These are phyloP conservation scores for Metalampra italica DNA, from an alignment of 2,888 invertebrate genomes.

Conservation along the genomic window DNA sequence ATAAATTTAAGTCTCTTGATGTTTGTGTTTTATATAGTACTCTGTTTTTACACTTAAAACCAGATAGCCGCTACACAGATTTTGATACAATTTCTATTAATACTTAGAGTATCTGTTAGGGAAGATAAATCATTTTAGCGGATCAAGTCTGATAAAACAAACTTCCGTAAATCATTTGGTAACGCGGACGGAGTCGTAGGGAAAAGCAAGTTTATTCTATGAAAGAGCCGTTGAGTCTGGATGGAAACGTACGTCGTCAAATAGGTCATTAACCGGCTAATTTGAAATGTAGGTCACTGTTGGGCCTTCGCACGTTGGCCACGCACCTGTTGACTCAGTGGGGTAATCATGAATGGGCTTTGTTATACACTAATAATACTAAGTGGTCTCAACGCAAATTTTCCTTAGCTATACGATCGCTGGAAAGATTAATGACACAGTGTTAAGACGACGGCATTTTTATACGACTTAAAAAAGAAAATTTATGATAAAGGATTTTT, in stretches of 20 bases:
- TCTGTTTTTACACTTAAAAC: too few species aligned
- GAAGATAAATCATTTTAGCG: too few species aligned
- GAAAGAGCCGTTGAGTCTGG: not conserved
- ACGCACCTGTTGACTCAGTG: constrained; percentile 8
- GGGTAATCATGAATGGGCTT: constrained; percentile 3
- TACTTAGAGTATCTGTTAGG: too few species aligned
- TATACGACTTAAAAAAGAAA: not conserved
- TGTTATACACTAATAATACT: not conserved
- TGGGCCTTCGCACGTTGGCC: not conserved
- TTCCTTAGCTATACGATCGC: not conserved
- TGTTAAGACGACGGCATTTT: not conserved
- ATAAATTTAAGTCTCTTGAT: too few species aligned
- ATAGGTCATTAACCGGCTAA: constrained; percentile 5
- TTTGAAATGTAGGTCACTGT: constrained; percentile 7
- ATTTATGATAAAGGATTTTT: too few species aligned
- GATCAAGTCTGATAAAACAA: too few species aligned
- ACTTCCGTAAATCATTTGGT: too few species aligned
- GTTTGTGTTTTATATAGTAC: too few species aligned
- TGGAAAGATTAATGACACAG: not conserved
- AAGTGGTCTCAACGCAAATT: constrained; percentile 1
- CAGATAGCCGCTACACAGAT: too few species aligned
- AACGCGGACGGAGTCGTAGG: too few species aligned
- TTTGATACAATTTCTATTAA: too few species aligned
- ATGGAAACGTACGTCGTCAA: not conserved
- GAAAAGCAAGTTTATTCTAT: too few species aligned